Conservation (phyloP, 2,888 invertebrate genomes). For the Drosophila lutescens region DNA sequence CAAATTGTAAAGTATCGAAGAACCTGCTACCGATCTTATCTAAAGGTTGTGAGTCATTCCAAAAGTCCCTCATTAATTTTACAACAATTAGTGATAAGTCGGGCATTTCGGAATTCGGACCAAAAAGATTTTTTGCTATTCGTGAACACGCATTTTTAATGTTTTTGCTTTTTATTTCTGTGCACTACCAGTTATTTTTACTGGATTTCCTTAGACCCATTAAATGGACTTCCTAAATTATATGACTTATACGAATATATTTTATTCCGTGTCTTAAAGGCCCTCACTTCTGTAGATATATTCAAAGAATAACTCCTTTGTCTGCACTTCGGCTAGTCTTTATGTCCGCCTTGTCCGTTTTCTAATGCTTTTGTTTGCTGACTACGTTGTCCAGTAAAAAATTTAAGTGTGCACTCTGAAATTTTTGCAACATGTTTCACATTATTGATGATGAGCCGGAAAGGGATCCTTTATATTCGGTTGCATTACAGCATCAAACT, state of each 20-base stretch:
- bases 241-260: conserved; percentile 61
- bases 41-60: conserved; percentile 53
- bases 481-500: conserved; percentile 23
- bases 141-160: background rate
- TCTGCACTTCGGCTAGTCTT: conserved; percentile 32
- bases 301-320: conserved; percentile 50
- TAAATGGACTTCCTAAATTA: conserved; percentile 26
- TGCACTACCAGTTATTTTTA: background rate
- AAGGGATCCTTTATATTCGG: conserved; percentile 39
- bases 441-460: conserved; percentile 70
- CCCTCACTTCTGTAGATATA: background rate
- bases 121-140: background rate
- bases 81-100: background rate
- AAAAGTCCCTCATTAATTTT: conserved; percentile 1
- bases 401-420: conserved; percentile 69
- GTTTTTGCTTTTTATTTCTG: background rate
- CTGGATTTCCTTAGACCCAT: too few species aligned
- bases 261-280: conserved; percentile 50
- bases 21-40: conserved; percentile 51
- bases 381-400: conserved; percentile 64
- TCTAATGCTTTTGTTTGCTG: conserved; percentile 72
- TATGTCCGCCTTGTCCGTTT: conserved; percentile 23
- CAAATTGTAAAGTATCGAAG: background rate
- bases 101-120: background rate
- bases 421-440: conserved; percentile 79